Evolutionary conservation across 92 coral and sea anemone species (phyloP), one percentile per base, ranked within the genome.

Genomic region (Umimayanthus chanpuru): DNA sequence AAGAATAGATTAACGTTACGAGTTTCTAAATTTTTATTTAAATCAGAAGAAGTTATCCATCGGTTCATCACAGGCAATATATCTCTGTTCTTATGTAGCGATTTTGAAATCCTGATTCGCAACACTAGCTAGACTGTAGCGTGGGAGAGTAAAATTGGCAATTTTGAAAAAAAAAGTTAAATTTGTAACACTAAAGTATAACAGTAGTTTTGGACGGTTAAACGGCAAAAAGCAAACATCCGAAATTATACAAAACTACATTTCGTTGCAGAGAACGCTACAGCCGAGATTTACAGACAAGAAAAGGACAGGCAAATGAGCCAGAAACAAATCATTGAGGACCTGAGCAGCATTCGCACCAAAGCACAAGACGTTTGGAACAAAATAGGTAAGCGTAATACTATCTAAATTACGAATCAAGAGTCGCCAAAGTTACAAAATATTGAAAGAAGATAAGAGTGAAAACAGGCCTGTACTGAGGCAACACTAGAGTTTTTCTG

Each of bases 281-380:
- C 98, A 18, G 21, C 73, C 36, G 98, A 96, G 90, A 95, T 96
- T 84, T 80, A 88, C 71, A 92, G 90, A 28, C 98, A 96, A 85
- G 97, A 93, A 65, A 90, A 71, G 72, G 94, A 89, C 83, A 93
- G 98, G 32, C 92, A 91, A 73, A 90, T 90, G 41, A 92, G 94
- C 84, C 98, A 97, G 64, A 28, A 80, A 32, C 93, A 89, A 40
- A 94, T 97, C 29, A 77, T 97, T 7, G 92, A 92, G n/a, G 99
- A 97, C 80, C 86, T 97, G 89, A 90, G 91, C 53, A 94, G 90
- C 58, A 92, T 97, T 70, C 91, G 96, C 39, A 82, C 76, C 20
- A 97, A 95, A 73, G 96, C 99, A 14, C 93, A 94, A 80, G 99
- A 97, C 39, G 98, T 96, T 6, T 97, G 99, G 99, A 89, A 88